phyloP scores from a whole-genome alignment of 2,113 vertebrate genomes.

The Misgurnus mizolepis region DNA sequence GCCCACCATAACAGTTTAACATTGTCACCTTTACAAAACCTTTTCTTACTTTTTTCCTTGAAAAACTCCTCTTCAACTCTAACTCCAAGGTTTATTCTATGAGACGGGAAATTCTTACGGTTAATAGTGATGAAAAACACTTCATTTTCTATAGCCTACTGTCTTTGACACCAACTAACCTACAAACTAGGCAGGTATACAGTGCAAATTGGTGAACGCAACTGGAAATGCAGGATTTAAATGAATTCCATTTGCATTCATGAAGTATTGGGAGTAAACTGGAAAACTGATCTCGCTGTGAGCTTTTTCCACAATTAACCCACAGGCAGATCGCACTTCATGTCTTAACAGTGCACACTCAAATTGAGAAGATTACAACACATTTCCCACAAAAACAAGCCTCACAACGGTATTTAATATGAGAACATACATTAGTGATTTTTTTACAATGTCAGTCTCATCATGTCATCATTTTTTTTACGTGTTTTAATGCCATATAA shows the following conservation, averaged over 20 bases:
- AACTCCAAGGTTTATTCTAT: background rate
- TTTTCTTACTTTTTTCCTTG: slow-evolving; percentile 1
- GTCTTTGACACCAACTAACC: background rate
- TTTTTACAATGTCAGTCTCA: too few species aligned
- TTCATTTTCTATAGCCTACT: background rate
- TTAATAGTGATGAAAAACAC: background rate
- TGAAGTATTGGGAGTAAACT: background rate
- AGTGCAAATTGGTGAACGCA: background rate
- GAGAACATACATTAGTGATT: background rate
- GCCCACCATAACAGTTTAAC: slow-evolving; percentile 40
- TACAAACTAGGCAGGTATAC: background rate
- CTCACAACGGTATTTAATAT: background rate
- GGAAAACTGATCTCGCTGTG: background rate
- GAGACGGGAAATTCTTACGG: background rate
- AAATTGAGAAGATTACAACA: background rate
- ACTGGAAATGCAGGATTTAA: background rate
- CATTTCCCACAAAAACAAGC: background rate
- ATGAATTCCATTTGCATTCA: background rate
- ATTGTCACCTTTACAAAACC: slow-evolving; percentile 49
- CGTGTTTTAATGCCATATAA: background rate
- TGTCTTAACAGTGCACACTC: background rate
- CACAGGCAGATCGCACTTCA: background rate
- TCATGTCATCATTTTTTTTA: background rate
- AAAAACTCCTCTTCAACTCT: slow-evolving; percentile 18
- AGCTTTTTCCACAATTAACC: slow-evolving; percentile 1